phyloP scores from a whole-genome alignment of 2,113 vertebrate species.

The Herpetotheres cachinnans region DNA sequence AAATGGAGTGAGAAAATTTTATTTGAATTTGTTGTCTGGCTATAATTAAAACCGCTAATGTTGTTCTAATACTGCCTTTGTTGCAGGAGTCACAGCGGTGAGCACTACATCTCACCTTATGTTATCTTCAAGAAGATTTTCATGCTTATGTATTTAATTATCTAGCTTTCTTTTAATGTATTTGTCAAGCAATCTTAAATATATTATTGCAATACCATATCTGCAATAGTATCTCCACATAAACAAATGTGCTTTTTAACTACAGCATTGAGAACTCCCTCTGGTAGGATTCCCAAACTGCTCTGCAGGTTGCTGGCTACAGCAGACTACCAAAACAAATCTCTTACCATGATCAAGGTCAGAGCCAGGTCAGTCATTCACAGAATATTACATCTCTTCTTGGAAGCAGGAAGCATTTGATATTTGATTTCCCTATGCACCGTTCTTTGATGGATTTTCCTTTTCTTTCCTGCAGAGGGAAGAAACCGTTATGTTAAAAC shows the following conservation, averaged over 20 bases:
- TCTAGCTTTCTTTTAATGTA: constrained; percentile 36
- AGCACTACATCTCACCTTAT: constrained; percentile 19
- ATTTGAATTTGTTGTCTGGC: constrained; percentile 23
- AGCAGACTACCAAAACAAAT: constrained; percentile 88
- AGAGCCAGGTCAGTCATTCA: constrained; percentile 79
- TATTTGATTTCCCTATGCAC: constrained; percentile 59
- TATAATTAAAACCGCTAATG: constrained; percentile 30
- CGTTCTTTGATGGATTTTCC: constrained; percentile 73
- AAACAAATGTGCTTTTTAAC: constrained; percentile 71
- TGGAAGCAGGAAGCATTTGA: constrained; percentile 72
- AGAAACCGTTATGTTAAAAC: constrained; percentile 48
- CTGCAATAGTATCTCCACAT: constrained; percentile 45
- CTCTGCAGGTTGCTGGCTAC: constrained; percentile 85
- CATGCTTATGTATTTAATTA: constrained; percentile 42
- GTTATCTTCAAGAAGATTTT: constrained; percentile 47
- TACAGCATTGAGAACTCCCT: constrained; percentile 74
- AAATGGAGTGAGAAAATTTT: neutral
- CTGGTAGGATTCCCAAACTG: constrained; percentile 82
- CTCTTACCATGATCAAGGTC: constrained; percentile 84
- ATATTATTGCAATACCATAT: constrained; percentile 59
- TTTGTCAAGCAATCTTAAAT: constrained; percentile 46
- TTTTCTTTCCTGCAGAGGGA: constrained; percentile 56
- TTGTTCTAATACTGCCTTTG: constrained; percentile 40
- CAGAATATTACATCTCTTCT: constrained; percentile 75
- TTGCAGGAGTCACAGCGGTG: neutral